Percentiles rank a stretch among this genome's conserved stretches.
These are phyloP conservation scores for Artibeus jamaicensis DNA, from an alignment of 2,797 vertebrate genomes.

Conservation along the genomic window DNA sequence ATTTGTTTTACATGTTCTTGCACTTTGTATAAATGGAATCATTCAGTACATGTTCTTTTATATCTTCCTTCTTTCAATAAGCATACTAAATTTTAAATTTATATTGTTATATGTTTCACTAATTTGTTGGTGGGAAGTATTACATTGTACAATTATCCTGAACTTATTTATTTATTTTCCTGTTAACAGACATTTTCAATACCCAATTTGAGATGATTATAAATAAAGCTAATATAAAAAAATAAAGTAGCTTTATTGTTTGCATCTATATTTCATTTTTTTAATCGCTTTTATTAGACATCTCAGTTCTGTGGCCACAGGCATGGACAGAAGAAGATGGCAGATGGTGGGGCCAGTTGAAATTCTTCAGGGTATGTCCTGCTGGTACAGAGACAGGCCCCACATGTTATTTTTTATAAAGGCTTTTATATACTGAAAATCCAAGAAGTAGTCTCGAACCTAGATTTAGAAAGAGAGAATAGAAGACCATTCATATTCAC, in stretches of 20 bases:
- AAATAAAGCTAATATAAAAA: not conserved
- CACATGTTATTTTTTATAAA: not conserved
- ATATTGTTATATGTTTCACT: not conserved
- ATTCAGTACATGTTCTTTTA: not conserved
- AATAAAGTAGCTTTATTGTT: constrained; percentile 51
- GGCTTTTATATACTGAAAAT: constrained; percentile 2
- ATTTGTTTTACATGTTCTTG: not conserved
- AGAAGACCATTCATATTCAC: constrained; percentile 43
- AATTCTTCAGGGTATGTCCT: not conserved
- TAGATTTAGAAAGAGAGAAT: constrained; percentile 17
- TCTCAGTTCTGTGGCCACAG: not conserved
- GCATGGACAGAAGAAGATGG: not conserved
- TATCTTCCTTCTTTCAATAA: not conserved
- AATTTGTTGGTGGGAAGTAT: not conserved
- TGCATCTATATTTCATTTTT: not conserved
- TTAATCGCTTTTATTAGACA: not conserved
- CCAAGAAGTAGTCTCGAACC: not conserved
- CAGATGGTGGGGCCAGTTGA: not conserved
- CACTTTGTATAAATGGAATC: not conserved
- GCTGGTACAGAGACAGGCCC: not conserved
- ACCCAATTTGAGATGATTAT: not conserved
- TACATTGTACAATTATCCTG: not conserved
- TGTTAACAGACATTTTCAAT: not conserved
- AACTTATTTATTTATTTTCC: not conserved
- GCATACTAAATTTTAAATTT: not conserved